These are phyloP conservation scores for Eidolon dupreanum DNA, from an alignment of 2,797 vertebrate genomes.

Conservation along the genomic window DNA sequence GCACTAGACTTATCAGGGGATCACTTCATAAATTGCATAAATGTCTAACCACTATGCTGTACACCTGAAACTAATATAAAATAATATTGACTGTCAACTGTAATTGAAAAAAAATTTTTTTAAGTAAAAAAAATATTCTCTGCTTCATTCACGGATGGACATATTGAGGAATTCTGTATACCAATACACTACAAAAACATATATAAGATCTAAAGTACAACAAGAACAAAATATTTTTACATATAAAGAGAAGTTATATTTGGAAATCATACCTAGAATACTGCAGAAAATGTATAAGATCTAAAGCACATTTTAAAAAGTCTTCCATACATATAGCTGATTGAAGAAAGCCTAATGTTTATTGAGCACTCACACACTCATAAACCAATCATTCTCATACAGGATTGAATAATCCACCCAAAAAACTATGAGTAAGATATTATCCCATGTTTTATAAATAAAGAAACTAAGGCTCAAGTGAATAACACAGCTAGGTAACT, in stretches of 20 bases:
- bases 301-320: background rate
- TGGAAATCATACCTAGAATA: background rate
- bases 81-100: no score
- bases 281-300: background rate
- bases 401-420: background rate
- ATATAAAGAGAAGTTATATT: background rate
- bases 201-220: background rate
- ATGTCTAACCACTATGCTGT: no score
- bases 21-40: no score
- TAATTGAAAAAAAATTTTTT: no score
- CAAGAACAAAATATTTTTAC: background rate
- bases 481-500: background rate
- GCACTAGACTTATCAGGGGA: no score
- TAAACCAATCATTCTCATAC: background rate
- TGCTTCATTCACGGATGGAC: background rate
- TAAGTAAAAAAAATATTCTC: background rate
- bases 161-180: background rate
- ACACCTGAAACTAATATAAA: no score
- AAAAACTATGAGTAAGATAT: background rate
- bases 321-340: background rate
- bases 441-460: constrained; percentile 23
- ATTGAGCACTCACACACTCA: background rate
- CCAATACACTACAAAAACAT: background rate
- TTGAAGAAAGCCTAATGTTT: background rate
- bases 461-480: background rate